Evolutionary conservation across 1,140 invertebrate species (phyloP).

Genomic region (Physella acuta): DNA sequence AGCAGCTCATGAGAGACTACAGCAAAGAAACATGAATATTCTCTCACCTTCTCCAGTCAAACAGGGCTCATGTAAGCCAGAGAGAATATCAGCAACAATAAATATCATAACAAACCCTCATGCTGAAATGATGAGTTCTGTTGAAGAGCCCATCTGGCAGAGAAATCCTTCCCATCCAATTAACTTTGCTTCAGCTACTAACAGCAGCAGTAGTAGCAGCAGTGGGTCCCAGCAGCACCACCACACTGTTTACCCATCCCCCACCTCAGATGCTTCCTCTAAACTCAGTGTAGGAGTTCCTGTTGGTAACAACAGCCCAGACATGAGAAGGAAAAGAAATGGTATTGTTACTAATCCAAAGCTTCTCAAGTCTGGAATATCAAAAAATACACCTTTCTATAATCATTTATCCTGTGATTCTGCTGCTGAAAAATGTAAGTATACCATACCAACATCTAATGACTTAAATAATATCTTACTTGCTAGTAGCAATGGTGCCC

Average conservation of each 20-base stretch:
- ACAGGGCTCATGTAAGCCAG: constrained; percentile 39
- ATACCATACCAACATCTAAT: too few species aligned
- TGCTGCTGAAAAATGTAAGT: neutral
- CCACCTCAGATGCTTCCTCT: constrained; percentile 35
- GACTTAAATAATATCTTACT: neutral
- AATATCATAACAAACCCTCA: constrained; percentile 56
- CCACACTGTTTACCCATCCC: constrained; percentile 37
- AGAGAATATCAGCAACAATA: constrained; percentile 47
- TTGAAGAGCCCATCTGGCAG: constrained; percentile 53
- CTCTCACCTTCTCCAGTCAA: constrained; percentile 40
- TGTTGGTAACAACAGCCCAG: constrained; percentile 39
- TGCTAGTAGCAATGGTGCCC: constrained; percentile 24
- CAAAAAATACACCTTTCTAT: constrained; percentile 63
- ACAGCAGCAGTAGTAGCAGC: constrained; percentile 7
- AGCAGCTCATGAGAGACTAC: neutral
- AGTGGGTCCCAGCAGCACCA: constrained; percentile 6
- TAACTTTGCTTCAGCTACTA: constrained; percentile 44
- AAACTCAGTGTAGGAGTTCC: constrained; percentile 50
- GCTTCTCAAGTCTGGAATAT: constrained; percentile 60
- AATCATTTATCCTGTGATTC: neutral
- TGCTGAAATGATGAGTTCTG: constrained; percentile 45
- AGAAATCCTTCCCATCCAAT: constrained; percentile 40
- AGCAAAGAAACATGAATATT: constrained; percentile 28
- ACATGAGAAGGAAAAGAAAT: constrained; percentile 68
- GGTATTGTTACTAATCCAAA: constrained; percentile 90